A percentile compares a stretch with the other conserved stretches of the same genome.
Evolutionary conservation across 1,140 invertebrate genomes (phyloP).

Genomic region (Listronotus bonariensis): DNA sequence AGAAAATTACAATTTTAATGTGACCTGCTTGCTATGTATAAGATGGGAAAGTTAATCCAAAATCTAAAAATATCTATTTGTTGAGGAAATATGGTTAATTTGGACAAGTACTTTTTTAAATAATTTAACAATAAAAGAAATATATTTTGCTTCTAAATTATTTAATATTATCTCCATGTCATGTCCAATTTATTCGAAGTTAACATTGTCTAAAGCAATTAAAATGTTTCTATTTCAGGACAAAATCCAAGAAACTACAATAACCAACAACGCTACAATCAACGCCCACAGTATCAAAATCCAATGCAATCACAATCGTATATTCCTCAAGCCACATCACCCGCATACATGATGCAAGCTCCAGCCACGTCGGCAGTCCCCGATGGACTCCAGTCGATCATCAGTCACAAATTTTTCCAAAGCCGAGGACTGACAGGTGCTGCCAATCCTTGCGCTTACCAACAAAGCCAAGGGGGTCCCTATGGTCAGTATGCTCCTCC

Average conservation of each 20-base stretch:
- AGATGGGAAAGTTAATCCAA: too few relatives aligned
- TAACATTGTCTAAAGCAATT: constrained; percentile 1
- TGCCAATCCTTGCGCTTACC: constrained; percentile 63
- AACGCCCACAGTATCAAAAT: constrained; percentile 52
- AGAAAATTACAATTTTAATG: too few relatives aligned
- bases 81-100: too few relatives aligned
- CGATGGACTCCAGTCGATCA: constrained; percentile 62
- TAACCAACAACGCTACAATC: constrained; percentile 50
- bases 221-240: too few relatives aligned
- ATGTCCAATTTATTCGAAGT: background rate
- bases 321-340: constrained; percentile 60
- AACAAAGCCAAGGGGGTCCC: constrained; percentile 60
- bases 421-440: constrained; percentile 60
- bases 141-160: too few relatives aligned
- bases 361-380: constrained; percentile 53
- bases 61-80: too few relatives aligned
- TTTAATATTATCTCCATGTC: too few relatives aligned
- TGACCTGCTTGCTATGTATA: too few relatives aligned
- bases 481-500: constrained; percentile 55
- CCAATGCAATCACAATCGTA: constrained; percentile 54
- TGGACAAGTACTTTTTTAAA: too few relatives aligned
- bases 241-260: constrained; percentile 50
- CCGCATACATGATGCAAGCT: constrained; percentile 58
- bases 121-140: too few relatives aligned
- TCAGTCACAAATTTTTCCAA: constrained; percentile 69